Base-by-base conservation (phyloP, 2,888 invertebrate genomes). In the Gymnoscelis rufifasciata region DNA sequence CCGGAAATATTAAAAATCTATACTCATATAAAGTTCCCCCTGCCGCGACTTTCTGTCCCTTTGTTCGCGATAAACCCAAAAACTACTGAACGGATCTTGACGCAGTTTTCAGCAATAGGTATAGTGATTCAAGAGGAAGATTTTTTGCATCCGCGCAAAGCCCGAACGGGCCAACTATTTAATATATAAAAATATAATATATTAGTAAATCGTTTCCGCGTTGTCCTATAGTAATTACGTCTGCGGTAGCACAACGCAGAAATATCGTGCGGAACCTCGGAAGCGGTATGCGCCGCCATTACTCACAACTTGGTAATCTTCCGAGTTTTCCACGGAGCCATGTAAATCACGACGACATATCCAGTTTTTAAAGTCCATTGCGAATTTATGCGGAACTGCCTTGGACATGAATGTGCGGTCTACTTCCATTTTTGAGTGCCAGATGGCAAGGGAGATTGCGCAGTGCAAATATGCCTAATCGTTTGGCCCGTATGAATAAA, bases 241-340 rank as follows among this genome's bases (percentile, higher is more conserved):
- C 10, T 15, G 19, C 24, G 13, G 13, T 30, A 30, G 30, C 8
- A 19, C 23, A 38, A 45, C 42, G 36, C 38, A 39, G 45, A 50
- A 13, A 42, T 50, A 50, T 50, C 45, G 45, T n/a, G 33, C 14
- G 12, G 26, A 8, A 28, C 35, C 28, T 42, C 35, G 19, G 38
- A 45, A 31, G 36, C 45, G 41, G 44, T 44, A 36, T 50, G 50
- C 50, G 45, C 50, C 23, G 42, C 45, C 38, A 50, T 50, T 39
- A 45, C 50, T 50, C 50, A 50, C 45, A 50, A 50, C 50, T 50
- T 45, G 45, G 50, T 50, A 50, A 50, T 50, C 45, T 50, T 50
- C 38, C 42, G 45, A 50, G 50, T 50, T 50, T 50, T 50, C 42
- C 38, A 36, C 45, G 50, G 50, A 42, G 42, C 50, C 45, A 39